A percentile compares a stretch with the other conserved stretches of the same genome.
These are phyloP conservation scores for Neopipo cinnamomea DNA, from an alignment of 2,113 vertebrate genomes.

Conservation along the genomic window DNA sequence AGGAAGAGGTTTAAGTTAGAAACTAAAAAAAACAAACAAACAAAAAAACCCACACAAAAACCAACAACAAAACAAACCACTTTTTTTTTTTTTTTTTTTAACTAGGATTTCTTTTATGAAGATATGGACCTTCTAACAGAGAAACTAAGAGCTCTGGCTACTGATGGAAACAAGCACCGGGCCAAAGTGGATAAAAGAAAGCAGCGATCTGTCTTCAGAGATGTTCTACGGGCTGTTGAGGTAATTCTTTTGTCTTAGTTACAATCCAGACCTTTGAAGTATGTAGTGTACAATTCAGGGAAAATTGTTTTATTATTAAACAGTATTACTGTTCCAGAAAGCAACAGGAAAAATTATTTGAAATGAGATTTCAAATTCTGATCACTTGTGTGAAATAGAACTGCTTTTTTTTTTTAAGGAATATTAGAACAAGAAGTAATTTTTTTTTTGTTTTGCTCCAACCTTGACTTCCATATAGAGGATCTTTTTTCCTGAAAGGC, in stretches of 20 bases:
- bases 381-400: not conserved
- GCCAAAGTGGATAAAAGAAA: constrained; percentile 96
- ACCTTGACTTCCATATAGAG: not conserved
- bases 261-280: not conserved
- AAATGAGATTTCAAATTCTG: not conserved
- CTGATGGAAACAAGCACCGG: constrained; percentile 94
- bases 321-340: not conserved
- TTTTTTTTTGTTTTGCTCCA: not conserved
- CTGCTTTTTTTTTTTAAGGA: not conserved
- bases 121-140: constrained; percentile 87
- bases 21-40: not conserved
- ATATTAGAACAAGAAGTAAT: not conserved
- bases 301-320: not conserved
- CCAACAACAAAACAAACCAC: no score
- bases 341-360: not conserved
- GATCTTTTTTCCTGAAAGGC: not conserved
- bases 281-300: not conserved
- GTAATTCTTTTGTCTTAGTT: constrained; percentile 64
- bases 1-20: not conserved
- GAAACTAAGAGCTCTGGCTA: constrained; percentile 87
- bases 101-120: constrained; percentile 90
- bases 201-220: constrained; percentile 95
- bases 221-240: constrained; percentile 91
- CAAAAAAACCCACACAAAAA: no score
- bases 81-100: not conserved